Evolutionary conservation across 2,113 vertebrate genomes (phyloP).

Genomic region (Esox niger): DNA sequence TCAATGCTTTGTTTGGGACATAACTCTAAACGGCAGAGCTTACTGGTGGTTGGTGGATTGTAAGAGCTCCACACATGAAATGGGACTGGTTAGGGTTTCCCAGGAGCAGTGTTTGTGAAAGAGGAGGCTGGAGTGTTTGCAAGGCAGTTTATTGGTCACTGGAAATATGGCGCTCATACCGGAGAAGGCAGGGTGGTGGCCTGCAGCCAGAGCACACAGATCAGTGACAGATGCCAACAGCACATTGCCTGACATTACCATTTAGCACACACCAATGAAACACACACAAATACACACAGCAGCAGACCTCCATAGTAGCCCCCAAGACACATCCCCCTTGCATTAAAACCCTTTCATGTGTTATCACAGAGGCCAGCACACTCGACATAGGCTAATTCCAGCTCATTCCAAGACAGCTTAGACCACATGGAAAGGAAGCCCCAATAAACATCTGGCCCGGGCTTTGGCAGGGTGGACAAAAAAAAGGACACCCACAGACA

Average conservation of each 20-base stretch:
- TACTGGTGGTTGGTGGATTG: neutral
- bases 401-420: slow-evolving; percentile 22
- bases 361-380: slow-evolving; percentile 13
- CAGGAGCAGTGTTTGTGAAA: neutral
- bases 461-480: neutral
- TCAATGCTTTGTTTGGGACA: neutral
- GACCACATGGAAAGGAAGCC: neutral
- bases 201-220: slow-evolving; percentile 11
- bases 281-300: neutral
- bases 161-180: no score
- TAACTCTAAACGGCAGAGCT: no score
- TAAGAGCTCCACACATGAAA: neutral
- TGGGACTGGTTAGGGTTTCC: no score
- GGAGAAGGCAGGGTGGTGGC: neutral
- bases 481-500: slow-evolving; percentile 1
- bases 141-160: no score
- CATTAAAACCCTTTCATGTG: neutral
- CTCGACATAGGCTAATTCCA: slow-evolving; percentile 29
- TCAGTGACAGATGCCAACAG: slow-evolving; percentile 15
- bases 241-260: neutral
- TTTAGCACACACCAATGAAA: neutral
- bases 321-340: neutral
- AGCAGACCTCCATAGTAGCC: no score
- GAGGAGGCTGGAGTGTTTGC: no score
- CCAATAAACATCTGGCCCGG: slow-evolving; percentile 38